Conservation (phyloP, 2,113 vertebrate genomes). For the Cricetomys ansorgei region DNA sequence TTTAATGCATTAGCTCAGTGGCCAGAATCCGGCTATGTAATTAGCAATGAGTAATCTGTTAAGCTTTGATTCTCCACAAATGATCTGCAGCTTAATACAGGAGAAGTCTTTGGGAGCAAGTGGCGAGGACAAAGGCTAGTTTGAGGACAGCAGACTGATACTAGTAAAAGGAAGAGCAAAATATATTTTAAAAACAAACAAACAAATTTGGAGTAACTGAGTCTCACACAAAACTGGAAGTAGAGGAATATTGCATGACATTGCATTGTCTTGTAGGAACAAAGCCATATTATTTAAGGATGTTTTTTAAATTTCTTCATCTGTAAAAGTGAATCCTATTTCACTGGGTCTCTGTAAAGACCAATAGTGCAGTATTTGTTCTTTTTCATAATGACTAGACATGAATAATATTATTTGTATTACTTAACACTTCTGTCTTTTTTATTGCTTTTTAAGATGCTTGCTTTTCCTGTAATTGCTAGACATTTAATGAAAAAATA, state of each 20-base stretch:
- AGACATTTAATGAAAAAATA: not conserved
- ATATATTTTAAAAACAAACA: not conserved
- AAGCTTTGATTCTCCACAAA: constrained; percentile 85
- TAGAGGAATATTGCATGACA: not conserved
- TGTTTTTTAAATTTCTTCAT: constrained; percentile 40
- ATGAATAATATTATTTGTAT: constrained; percentile 13
- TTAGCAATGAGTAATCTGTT: constrained; percentile 87
- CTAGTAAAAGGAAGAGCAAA: constrained; percentile 17
- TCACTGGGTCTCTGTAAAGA: not conserved
- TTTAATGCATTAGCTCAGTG: constrained; percentile 89
- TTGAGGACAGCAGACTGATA: constrained; percentile 15
- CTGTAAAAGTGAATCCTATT: not conserved
- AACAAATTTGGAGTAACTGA: not conserved
- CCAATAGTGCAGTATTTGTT: not conserved
- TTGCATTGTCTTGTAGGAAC: not conserved
- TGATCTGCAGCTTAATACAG: constrained; percentile 79
- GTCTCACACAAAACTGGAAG: not conserved
- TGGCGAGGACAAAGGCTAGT: not conserved
- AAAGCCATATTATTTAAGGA: not conserved
- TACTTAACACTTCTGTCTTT: not conserved
- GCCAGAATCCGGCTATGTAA: constrained; percentile 89
- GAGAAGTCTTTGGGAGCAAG: constrained; percentile 63
- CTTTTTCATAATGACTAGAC: not conserved
- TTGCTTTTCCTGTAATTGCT: not conserved
- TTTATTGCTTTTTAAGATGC: constrained; percentile 7